These are phyloP conservation scores for Protobothrops mucrosquamatus DNA, from an alignment of 2,113 vertebrate species.

Conservation along the genomic window DNA sequence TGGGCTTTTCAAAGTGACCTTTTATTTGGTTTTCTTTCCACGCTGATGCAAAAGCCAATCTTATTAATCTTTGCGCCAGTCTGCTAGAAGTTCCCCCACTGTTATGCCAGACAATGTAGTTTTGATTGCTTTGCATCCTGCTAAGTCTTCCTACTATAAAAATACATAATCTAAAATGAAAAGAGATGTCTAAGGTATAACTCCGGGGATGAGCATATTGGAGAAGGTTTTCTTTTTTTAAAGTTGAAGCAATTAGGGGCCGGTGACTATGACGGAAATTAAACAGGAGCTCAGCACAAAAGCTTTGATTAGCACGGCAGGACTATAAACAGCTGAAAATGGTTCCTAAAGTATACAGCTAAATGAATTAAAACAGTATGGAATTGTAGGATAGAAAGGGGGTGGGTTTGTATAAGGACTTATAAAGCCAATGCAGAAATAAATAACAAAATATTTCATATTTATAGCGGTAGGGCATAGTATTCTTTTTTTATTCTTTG, in stretches of 20 bases:
- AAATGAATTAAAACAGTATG: slow-evolving; percentile 24
- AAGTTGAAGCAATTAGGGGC: slow-evolving; percentile 57
- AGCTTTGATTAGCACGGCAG: slow-evolving; percentile 50
- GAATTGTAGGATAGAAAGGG: neutral
- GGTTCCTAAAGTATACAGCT: slow-evolving; percentile 26
- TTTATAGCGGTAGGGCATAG: neutral
- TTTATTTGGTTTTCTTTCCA: slow-evolving; percentile 42
- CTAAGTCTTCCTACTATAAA: slow-evolving; percentile 49
- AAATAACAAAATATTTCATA: slow-evolving; percentile 34
- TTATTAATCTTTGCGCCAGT: slow-evolving; percentile 65
- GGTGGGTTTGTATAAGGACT: slow-evolving; percentile 21
- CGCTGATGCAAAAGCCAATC: slow-evolving; percentile 40
- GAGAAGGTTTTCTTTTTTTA: slow-evolving; percentile 52
- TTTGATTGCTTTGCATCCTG: slow-evolving; percentile 67
- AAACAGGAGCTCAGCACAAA: slow-evolving; percentile 36
- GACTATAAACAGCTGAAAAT: slow-evolving; percentile 41
- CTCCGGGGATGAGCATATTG: slow-evolving; percentile 42
- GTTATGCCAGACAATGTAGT: slow-evolving; percentile 63
- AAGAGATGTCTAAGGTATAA: slow-evolving; percentile 25
- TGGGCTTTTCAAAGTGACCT: slow-evolving; percentile 30
- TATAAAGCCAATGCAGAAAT: neutral
- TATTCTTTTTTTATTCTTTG: slow-evolving; percentile 1
- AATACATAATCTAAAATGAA: slow-evolving; percentile 56
- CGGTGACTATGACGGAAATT: slow-evolving; percentile 27
- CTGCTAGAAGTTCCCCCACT: slow-evolving; percentile 41